A percentile compares a stretch with the other conserved stretches of the same genome.
Conservation (phyloP, 1,140 invertebrate species). For the Myzus persicae region DNA sequence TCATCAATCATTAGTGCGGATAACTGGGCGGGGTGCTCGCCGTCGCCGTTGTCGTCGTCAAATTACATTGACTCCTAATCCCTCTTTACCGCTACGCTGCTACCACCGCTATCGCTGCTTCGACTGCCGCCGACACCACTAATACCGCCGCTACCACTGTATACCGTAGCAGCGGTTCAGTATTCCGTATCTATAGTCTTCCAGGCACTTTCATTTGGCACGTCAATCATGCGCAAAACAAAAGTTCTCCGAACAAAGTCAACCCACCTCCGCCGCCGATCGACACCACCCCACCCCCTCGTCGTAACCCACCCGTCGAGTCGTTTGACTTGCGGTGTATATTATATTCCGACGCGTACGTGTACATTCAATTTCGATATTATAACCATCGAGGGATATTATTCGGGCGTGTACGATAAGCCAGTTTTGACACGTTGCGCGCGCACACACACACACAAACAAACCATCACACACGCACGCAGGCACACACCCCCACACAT, state of each 20-base stretch:
- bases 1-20: slow-evolving; percentile 34
- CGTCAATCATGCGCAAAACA: slow-evolving; percentile 39
- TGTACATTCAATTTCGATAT: background rate
- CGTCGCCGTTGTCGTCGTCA: slow-evolving; percentile 23
- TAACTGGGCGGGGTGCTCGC: background rate
- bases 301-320: background rate
- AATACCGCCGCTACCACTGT: background rate
- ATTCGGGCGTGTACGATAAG: background rate
- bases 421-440: background rate
- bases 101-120: too few relatives aligned
- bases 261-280: background rate
- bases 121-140: background rate
- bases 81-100: background rate
- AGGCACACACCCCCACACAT: background rate
- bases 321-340: background rate
- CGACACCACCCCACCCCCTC: background rate
- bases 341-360: background rate
- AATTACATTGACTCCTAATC: slow-evolving; percentile 50
- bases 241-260: slow-evolving; percentile 36
- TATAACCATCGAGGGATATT: background rate
- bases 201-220: slow-evolving; percentile 34
- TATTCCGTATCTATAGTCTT: background rate
- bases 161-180: background rate
- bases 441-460: background rate
- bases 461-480: background rate